Base-by-base conservation (phyloP, 2,113 vertebrate species). In the Cottus gobio region DNA sequence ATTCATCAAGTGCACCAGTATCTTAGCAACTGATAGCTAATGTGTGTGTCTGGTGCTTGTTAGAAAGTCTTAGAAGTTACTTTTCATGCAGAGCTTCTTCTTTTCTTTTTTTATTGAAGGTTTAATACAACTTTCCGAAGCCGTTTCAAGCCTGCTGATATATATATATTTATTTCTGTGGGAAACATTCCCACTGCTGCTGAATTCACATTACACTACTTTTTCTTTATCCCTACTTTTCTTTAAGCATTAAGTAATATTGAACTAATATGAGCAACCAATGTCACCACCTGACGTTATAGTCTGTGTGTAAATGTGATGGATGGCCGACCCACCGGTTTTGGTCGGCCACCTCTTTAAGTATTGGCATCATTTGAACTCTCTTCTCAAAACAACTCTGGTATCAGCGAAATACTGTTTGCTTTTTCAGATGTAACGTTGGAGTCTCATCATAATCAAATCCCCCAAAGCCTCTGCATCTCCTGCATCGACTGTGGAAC, bases 21-120 rank as follows among this genome's bases (percentile, higher is more conserved):
- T 91, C 92, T 89, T 92, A 92, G 92, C 91, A 92, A 93, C 88
- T 56, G 90, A 81, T 65, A 44, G 44, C 42, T 83, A 8, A 74
- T 82, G 70, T 78, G 73, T 62, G 60, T 56, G 65, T 11, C 71
- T 65, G 34, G 26, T 50, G 61, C 69, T 84, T 18, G 42, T 87
- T 73, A 66, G 56, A 48, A 18, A 62, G 48, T 71, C 75, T 86
- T 26, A 71, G 42, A 89, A 76, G 46, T 65, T 75, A 46, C 46
- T 64, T 72, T 82, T 57, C 12, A 24, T 71, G 34, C 16, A 58
- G 48, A 58, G 57, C 34, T 67, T 72, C n/a, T n/a, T n/a, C 1
- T 34, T 34, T 5, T 5, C 4, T 34, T 34, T 6, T 6, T 34
- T 5, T 3, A 4, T 34, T 34, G 1, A 31, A 31, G 30, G 30